phyloP scores from a whole-genome alignment of 2,888 invertebrate species.

The Amiota minor region DNA sequence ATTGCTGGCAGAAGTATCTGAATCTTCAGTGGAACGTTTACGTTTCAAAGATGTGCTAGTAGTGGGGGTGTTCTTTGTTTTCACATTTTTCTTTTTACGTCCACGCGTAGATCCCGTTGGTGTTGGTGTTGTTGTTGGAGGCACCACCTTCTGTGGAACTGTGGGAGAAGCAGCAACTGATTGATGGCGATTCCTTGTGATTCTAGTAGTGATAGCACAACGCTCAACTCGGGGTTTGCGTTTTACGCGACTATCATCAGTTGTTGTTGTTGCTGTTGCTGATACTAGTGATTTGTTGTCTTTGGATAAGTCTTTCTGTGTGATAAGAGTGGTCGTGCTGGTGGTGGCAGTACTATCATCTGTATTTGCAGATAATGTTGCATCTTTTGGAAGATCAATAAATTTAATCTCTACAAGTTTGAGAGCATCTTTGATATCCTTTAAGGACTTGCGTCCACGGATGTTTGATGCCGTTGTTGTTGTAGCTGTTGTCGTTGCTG shows the following conservation, averaged over 20 bases:
- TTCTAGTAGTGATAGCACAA: constrained; percentile 62
- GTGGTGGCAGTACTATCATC: constrained; percentile 33
- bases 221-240: constrained; percentile 69
- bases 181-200: constrained; percentile 66
- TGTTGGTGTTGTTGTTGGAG: constrained; percentile 48
- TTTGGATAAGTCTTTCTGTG: constrained; percentile 32
- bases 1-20: constrained; percentile 24
- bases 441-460: constrained; percentile 67
- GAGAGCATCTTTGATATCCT: constrained; percentile 59
- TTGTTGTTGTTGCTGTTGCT: constrained; percentile 9
- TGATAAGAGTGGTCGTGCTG: neutral
- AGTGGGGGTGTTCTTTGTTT: neutral
- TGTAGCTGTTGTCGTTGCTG: neutral
- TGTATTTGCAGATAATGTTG: constrained; percentile 45
- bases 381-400: constrained; percentile 40
- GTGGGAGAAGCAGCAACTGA: constrained; percentile 38
- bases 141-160: too few species aligned
- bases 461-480: constrained; percentile 35
- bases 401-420: constrained; percentile 44
- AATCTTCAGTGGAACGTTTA: constrained; percentile 60
- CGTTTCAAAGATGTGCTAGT: constrained; percentile 51
- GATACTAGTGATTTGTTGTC: constrained; percentile 15
- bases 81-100: constrained; percentile 44
- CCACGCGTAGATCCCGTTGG: constrained; percentile 29
- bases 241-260: constrained; percentile 63